Evolutionary conservation across 2,113 vertebrate species (phyloP).

Genomic region (Laterallus jamaicensis): DNA sequence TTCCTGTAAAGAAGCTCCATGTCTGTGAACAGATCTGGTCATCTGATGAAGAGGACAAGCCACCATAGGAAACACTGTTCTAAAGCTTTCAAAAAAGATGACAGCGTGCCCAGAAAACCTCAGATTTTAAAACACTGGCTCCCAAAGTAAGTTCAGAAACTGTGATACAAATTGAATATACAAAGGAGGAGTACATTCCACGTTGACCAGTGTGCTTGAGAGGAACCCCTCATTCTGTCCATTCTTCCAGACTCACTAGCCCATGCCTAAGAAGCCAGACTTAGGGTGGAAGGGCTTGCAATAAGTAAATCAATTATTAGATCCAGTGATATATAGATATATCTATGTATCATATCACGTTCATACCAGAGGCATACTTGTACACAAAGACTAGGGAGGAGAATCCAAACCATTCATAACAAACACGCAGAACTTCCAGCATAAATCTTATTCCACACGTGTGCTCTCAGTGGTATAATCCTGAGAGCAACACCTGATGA

Average conservation of each 20-base stretch:
- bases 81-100: neutral
- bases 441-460: neutral
- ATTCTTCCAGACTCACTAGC: neutral
- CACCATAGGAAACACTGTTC: neutral
- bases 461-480: neutral
- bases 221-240: neutral
- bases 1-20: neutral
- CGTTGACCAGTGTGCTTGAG: neutral
- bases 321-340: neutral
- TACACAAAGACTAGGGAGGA: neutral
- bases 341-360: neutral
- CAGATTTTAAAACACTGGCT: neutral
- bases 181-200: neutral
- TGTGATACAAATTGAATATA: neutral
- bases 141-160: neutral
- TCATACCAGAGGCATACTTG: rapidly evolving
- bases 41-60: neutral
- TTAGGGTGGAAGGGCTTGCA: neutral
- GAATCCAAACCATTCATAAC: neutral
- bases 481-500: neutral
- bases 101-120: rapidly evolving
- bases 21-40: neutral
- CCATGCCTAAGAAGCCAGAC: neutral
- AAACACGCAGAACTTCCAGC: neutral
- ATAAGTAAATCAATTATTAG: neutral